Percentiles rank a stretch among this genome's conserved stretches.
Evolutionary conservation across 2,888 invertebrate species (phyloP).

Genomic region (Spilosoma lubricipeda): DNA sequence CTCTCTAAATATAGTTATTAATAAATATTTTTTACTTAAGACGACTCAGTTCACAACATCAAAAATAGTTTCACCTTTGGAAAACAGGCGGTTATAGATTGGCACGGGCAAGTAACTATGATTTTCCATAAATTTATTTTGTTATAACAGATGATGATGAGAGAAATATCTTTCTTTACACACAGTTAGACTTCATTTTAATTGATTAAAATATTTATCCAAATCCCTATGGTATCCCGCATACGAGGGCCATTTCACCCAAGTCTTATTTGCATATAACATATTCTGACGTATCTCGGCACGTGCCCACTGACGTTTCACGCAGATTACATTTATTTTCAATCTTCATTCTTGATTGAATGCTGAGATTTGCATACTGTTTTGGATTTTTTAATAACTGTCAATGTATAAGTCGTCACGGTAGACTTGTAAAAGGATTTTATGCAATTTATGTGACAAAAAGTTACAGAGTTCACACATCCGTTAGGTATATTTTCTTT

Average conservation of each 20-base stretch:
- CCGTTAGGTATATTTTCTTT: background rate
- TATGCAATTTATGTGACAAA: background rate
- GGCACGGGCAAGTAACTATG: too few species aligned
- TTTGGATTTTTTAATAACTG: conserved; percentile 26
- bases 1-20: background rate
- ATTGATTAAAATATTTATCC: conserved; percentile 1
- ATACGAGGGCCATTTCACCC: conserved; percentile 40
- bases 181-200: background rate
- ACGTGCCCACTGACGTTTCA: conserved; percentile 69
- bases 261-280: conserved; percentile 66
- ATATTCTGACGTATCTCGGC: conserved; percentile 53
- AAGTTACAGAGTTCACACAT: background rate
- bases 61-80: background rate
- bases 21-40: background rate
- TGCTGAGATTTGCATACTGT: conserved; percentile 44
- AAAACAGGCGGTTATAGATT: too few species aligned
- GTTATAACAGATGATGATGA: too few species aligned
- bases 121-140: too few species aligned
- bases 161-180: too few species aligned
- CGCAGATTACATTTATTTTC: conserved; percentile 81
- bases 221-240: conserved; percentile 42
- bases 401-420: conserved; percentile 15
- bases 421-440: conserved; percentile 16
- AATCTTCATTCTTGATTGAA: conserved; percentile 68
- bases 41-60: background rate